Evolutionary conservation across 1,140 invertebrate species (phyloP).

Genomic region (Trinorchestia longiramus): DNA sequence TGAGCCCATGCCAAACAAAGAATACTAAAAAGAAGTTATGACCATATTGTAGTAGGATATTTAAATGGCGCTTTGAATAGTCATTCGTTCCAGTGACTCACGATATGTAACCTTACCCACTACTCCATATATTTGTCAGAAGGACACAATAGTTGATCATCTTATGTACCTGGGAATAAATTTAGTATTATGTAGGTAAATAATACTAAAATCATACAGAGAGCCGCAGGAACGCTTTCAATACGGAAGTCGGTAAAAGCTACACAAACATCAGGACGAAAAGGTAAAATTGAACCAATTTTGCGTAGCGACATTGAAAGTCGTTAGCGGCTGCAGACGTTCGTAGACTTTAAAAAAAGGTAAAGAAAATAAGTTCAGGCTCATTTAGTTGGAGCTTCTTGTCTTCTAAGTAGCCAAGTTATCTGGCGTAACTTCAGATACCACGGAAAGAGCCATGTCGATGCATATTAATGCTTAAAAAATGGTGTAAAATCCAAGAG

Average conservation of each 20-base stretch:
- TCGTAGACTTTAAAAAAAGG: background rate
- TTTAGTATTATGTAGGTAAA: background rate
- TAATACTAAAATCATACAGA: background rate
- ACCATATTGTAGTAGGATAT: background rate
- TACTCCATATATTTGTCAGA: background rate
- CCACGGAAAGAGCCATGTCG: background rate
- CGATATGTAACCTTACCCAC: background rate
- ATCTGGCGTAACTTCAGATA: background rate
- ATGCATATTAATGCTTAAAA: background rate
- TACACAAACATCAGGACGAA: too few species aligned
- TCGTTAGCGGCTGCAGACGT: background rate
- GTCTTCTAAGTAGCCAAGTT: background rate
- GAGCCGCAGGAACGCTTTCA: background rate
- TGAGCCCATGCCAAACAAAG: background rate
- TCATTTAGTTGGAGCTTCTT: background rate
- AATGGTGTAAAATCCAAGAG: background rate
- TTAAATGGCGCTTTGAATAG: background rate
- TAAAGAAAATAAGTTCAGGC: too few species aligned
- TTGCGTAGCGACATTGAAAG: background rate
- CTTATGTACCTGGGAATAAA: background rate
- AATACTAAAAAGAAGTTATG: background rate
- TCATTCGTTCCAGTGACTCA: background rate
- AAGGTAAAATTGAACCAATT: background rate
- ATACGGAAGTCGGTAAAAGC: too few species aligned
- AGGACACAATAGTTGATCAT: background rate